Evolutionary conservation across 2,797 vertebrate species (phyloP).

Genomic region (Pseudomugil gertrudae): DNA sequence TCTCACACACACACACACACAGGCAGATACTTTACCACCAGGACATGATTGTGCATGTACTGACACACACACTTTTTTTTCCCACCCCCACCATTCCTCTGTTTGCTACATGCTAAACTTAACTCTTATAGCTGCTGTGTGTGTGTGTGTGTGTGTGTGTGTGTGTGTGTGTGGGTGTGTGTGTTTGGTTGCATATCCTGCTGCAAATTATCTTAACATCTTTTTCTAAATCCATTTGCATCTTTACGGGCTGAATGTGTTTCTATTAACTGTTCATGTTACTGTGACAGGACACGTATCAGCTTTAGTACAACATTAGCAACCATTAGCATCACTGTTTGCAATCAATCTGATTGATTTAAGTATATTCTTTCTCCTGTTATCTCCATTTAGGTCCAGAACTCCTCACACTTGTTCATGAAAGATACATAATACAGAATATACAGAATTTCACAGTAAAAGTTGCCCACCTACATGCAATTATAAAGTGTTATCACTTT

Average conservation of each 20-base stretch:
- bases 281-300: not conserved
- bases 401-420: not conserved
- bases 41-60: conserved; percentile 36
- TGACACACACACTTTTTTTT: conserved; percentile 21
- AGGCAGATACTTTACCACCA: conserved; percentile 20
- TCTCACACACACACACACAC: conserved; percentile 33
- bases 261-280: not conserved
- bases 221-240: no score
- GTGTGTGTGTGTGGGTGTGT: not conserved
- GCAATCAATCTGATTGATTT: not conserved
- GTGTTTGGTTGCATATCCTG: not conserved
- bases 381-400: not conserved
- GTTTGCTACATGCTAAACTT: conserved; percentile 7
- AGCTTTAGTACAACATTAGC: not conserved
- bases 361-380: not conserved
- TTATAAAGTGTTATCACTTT: not conserved
- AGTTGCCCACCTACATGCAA: no score
- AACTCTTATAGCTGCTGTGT: conserved; percentile 9
- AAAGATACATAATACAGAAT: not conserved
- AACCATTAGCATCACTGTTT: not conserved
- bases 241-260: not conserved
- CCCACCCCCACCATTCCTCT: not conserved
- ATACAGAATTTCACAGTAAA: not conserved
- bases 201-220: not conserved
- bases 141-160: not conserved